Base-by-base conservation (phyloP, 2,797 vertebrate genomes). In the Coilia nasus region DNA sequence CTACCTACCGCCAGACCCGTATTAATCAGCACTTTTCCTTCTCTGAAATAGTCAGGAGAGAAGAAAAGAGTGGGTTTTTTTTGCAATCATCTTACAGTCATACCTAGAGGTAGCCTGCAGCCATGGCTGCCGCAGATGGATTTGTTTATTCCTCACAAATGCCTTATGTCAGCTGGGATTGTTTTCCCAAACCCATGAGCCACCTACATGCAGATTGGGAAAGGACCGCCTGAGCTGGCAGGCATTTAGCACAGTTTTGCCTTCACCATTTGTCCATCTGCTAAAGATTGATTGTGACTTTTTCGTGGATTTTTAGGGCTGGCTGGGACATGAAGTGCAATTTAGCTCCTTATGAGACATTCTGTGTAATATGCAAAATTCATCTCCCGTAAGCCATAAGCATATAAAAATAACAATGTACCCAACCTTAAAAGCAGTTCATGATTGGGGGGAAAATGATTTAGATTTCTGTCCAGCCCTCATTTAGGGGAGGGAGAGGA, bases 101-200 rank as follows among this genome's bases (percentile, higher is more conserved):
- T 57, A 56, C 28, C 67, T 21, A 19, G 28, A 17, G 67, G 67
- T 75, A 75, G 31, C 67, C 67, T 75, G 67, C 67, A 75, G 67
- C 67, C 14, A 19, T 41, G 31, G 28, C 67, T 41, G 67, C 67
- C 6, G 67, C 67, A 75, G 31, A 75, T 75, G 67, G 28, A 75
- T 75, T 41, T 75, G 67, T 75, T 75, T 75, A 75, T 75, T 75
- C 67, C 31, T 31, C 67, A 75, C 67, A 75, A 75, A 75, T 75
- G 67, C 67, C 67, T 75, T 75, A 75, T 75, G 67, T 75, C 67
- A 75, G 67, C 67, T 28, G 31, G 67, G 67, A 75, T 28, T 31
- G 31, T 75, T 41, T 75, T 35, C 67, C 67, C 67, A 19, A 15
- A 75, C 28, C 67, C 67, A 41, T 75, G 31, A 75, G 67, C 28